Conservation (phyloP, 2,113 vertebrate genomes). For the Apistogramma diplotaenia region DNA sequence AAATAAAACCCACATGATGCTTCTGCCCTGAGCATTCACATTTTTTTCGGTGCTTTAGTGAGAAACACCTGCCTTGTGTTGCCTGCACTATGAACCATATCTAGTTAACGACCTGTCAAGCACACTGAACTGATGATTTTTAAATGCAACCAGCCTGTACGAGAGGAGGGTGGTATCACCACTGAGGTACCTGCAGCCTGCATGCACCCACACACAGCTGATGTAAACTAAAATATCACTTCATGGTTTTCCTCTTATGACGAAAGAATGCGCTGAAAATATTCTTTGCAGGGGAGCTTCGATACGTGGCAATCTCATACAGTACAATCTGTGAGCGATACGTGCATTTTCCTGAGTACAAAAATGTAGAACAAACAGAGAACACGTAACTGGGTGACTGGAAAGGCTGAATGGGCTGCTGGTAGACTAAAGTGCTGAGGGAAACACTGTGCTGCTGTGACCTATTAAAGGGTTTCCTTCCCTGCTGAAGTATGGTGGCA, state of each 20-base stretch:
- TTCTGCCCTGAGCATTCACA: neutral
- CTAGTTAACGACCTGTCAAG: conserved; percentile 24
- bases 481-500: conserved; percentile 17
- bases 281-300: neutral
- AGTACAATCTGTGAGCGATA: neutral
- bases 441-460: conserved; percentile 20
- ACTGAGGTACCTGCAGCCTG: conserved; percentile 14
- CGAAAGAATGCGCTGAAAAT: neutral
- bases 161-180: neutral
- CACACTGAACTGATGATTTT: conserved; percentile 11
- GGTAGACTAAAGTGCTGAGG: conserved; percentile 32
- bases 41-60: neutral
- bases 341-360: neutral
- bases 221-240: neutral
- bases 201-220: neutral
- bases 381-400: conserved; percentile 14
- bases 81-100: neutral
- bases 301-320: neutral
- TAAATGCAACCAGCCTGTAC: neutral
- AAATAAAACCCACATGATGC: neutral
- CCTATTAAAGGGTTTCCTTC: conserved; percentile 10
- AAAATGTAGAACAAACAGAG: neutral
- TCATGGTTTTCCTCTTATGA: neutral
- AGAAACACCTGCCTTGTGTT: neutral
- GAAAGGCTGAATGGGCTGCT: conserved; percentile 26